Base-by-base conservation (phyloP, 2,888 invertebrate species). In the Ormyrus rosae region DNA sequence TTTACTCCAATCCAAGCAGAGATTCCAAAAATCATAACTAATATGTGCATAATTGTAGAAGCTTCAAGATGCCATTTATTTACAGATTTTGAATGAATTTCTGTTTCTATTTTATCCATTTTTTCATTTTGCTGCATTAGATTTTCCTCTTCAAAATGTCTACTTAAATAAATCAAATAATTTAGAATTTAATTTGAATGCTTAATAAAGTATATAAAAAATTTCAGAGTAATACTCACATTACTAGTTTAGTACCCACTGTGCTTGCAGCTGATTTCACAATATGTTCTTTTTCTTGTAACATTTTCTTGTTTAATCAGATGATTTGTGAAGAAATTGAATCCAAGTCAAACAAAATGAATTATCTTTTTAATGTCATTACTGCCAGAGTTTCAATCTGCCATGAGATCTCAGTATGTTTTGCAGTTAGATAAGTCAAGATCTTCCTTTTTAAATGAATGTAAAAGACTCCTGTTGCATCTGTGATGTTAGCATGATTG, bases 1-100 rank as follows among this genome's bases (percentile, higher is more conserved):
- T 97, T 98, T 82, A 97, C 94, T 72, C 95, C 95, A 85, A 97
- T 93, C 97, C 97, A 98, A 68, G 97, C 93, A 86, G 95, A 95
- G 77, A 95, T 92, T 71, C 95, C 96, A 91, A 97, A 97, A 85
- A 95, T 91, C 83, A 94, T 93, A 85, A 96, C 93, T 80, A 96
- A 91, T 83, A 94, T 87, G 91, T 96, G 95, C n/a, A 95, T 93
- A 83, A 92, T 80, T 10, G 67, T n/a, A 7, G 78, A 74, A 46
- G 81, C 61, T 63, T 50, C 77, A 11, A 51, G 8, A 10, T 48
- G 11, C 51, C 79, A 58, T 48, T 11, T 77, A 64, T 58, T 6
- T 64, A 51, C 58, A 45, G 13, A 6, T 61, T 73, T 10, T 6
- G 56, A 13, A 60, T 8, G 9, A 60, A 6, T 19, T 63, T 8